These are phyloP conservation scores for Perca schrenkii DNA, from an alignment of 2,113 vertebrate genomes.

Conservation along the genomic window DNA sequence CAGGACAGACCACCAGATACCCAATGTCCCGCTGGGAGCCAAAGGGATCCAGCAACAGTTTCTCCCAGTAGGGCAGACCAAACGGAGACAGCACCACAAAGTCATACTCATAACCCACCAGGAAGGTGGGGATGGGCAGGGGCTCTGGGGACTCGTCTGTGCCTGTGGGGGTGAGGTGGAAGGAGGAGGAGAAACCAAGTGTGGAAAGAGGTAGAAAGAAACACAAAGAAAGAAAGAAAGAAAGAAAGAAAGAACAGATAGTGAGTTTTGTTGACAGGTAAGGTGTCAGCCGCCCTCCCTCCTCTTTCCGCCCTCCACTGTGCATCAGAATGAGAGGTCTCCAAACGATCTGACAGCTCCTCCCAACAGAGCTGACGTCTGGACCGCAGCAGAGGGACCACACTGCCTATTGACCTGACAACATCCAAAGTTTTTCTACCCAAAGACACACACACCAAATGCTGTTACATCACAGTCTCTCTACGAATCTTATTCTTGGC, in stretches of 20 bases:
- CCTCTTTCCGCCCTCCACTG: not conserved
- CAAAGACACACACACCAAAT: slow-evolving; percentile 32
- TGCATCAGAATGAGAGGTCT: slow-evolving; percentile 48
- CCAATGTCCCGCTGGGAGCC: slow-evolving; percentile 96
- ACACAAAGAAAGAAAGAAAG: slow-evolving; percentile 14
- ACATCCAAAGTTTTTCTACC: slow-evolving; percentile 24
- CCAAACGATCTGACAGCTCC: slow-evolving; percentile 26
- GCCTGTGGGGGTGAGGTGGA: slow-evolving; percentile 83
- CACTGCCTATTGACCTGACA: slow-evolving; percentile 51
- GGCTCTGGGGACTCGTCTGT: slow-evolving; percentile 99
- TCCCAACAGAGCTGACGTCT: slow-evolving; percentile 63
- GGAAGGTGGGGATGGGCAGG: slow-evolving; percentile 97
- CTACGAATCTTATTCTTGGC: not conserved
- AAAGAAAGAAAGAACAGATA: slow-evolving; percentile 17
- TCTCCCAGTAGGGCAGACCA: slow-evolving; percentile 98
- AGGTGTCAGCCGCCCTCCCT: slow-evolving; percentile 11
- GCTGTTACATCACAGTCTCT: not conserved
- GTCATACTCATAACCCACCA: slow-evolving; percentile 97
- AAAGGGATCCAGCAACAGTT: slow-evolving; percentile 96
- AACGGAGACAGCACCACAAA: slow-evolving; percentile 98
- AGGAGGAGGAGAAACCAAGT: not conserved
- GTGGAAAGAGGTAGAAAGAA: slow-evolving; percentile 1
- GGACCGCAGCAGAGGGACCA: slow-evolving; percentile 47
- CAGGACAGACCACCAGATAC: slow-evolving; percentile 98
- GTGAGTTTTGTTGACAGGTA: slow-evolving; percentile 28